phyloP scores from a whole-genome alignment of 2,113 vertebrate species.

The Bombycilla garrulus region DNA sequence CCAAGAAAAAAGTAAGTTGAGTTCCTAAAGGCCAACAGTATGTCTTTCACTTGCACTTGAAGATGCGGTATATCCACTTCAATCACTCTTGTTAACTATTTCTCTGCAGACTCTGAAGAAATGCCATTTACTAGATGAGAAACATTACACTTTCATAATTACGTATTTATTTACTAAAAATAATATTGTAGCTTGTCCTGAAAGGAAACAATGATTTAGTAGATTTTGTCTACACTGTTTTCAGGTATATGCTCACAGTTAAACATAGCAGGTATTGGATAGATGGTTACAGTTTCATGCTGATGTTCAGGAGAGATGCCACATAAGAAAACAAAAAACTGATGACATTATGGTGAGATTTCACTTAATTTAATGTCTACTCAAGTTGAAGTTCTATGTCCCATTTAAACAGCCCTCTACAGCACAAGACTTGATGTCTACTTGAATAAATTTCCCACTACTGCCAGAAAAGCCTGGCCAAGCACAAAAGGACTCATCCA shows the following conservation, averaged over 20 bases:
- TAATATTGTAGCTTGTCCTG: not conserved
- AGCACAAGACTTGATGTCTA: not conserved
- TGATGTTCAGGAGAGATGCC: not conserved
- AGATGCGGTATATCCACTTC: not conserved
- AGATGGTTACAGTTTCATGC: not conserved
- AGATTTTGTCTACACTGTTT: not conserved
- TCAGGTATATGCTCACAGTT: not conserved
- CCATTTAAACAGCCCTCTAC: not conserved
- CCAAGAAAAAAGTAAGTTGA: not conserved
- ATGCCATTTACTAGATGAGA: not conserved
- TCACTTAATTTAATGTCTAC: not conserved
- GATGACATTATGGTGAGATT: not conserved
- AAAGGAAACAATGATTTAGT: not conserved
- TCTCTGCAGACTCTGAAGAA: not conserved
- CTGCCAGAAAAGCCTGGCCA: not conserved
- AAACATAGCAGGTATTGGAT: not conserved
- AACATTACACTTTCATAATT: not conserved
- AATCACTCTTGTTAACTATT: not conserved
- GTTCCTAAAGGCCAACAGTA: not conserved
- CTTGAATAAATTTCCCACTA: not conserved
- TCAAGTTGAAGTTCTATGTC: not conserved
- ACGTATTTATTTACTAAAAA: not conserved
- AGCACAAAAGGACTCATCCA: not conserved
- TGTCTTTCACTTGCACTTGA: not conserved
- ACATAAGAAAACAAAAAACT: not conserved